Evolutionary conservation across 2,797 vertebrate species (phyloP).

Genomic region (Oryzias sinensis): DNA sequence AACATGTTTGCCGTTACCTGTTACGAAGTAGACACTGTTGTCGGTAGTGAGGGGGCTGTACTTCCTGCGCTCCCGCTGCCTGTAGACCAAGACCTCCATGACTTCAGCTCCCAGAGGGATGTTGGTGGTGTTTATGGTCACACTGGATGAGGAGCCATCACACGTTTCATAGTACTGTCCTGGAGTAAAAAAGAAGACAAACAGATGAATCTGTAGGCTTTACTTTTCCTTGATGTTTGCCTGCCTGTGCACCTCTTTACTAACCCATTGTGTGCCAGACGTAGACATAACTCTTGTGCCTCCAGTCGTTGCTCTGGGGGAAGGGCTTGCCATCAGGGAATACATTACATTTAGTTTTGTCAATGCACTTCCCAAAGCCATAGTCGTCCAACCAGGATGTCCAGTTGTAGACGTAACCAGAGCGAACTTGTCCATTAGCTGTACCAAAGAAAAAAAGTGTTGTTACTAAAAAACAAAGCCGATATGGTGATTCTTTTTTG

Average conservation of each 20-base stretch:
- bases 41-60: conserved; percentile 81
- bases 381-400: conserved; percentile 83
- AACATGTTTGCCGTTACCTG: conserved; percentile 73
- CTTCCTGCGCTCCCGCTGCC: conserved; percentile 73
- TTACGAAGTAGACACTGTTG: conserved; percentile 79
- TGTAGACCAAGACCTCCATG: conserved; percentile 88
- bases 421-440: conserved; percentile 70
- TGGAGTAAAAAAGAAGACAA: conserved; percentile 40
- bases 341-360: conserved; percentile 69
- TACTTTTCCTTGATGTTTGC: not conserved
- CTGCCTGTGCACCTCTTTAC: not conserved
- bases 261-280: conserved; percentile 89
- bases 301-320: conserved; percentile 82
- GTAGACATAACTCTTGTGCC: conserved; percentile 85
- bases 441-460: conserved; percentile 12
- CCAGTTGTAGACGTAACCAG: conserved; percentile 87
- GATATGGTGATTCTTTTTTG: too few relatives aligned
- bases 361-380: conserved; percentile 72
- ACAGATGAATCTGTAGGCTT: too few relatives aligned
- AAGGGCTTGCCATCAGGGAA: conserved; percentile 91
- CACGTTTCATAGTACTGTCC: conserved; percentile 87
- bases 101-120: conserved; percentile 83
- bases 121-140: conserved; percentile 85
- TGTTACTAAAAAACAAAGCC: not conserved
- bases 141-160: conserved; percentile 79